Base-by-base conservation (phyloP, 1,140 invertebrate genomes). In the Heliconius eleuchia region DNA sequence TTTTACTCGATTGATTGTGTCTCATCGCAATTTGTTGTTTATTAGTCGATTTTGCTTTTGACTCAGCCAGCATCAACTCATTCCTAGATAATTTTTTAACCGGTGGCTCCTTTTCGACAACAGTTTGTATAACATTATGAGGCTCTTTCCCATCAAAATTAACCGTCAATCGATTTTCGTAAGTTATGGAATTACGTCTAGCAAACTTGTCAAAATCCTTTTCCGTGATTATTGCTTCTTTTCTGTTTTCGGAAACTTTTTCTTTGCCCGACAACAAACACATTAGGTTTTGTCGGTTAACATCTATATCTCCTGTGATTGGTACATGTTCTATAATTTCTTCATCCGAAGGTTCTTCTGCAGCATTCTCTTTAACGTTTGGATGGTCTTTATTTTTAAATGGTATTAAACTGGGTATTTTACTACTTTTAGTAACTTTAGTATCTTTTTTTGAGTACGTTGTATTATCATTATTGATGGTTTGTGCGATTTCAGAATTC, bases 131-230 rank as follows among this genome's bases (percentile, higher is more conserved):
- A 39, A 92, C 88, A 84, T 92, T 91, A 77, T 87, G 89, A 27
- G 88, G 79, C 77, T 92, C 88, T 77, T 88, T 92, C 6, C 84
- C 77, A 82, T 93, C 91, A 81, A 90, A 90, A 78, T 87, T 92
- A 55, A 94, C 89, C 30, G 91, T 94, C 7, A 93, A 78, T 77
- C 89, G 84, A 81, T 94, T 91, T 84, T 93, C 91, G 77, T 89
- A 93, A 42, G 88, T 92, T 46, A 92, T 85, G 30, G 94, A 95
- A 83, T 95, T 95, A 74, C 94, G 84, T 85, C 94, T 85, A 7
- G 87, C 92, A 87, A 95, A 95, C 86, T 94, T 94, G 81, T 95
- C 94, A 83, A 95, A 95, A 82, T 95, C 94, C 74, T 90, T 93
- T 88, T 95, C 94, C 50, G 91, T 94, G 70, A 94, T 94, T 60